Percentiles rank a stretch among this genome's conserved stretches.
These are phyloP conservation scores for Lycaena phlaeas DNA, from an alignment of 2,888 invertebrate genomes.

Conservation along the genomic window DNA sequence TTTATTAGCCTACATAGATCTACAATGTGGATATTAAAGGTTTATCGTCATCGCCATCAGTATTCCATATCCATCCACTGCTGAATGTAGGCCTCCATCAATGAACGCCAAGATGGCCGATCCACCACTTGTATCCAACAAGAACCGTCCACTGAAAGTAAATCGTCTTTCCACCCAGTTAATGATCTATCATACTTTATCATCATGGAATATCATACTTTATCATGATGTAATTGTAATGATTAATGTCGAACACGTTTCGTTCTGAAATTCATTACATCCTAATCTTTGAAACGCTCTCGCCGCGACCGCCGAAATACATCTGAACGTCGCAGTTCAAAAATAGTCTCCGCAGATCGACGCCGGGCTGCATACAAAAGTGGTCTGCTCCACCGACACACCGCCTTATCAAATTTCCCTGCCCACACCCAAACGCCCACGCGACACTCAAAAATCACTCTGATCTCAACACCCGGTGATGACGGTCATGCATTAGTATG, in stretches of 20 bases:
- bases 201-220: too few relatives aligned
- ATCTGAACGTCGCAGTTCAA: conserved; percentile 39
- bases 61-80: too few relatives aligned
- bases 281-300: conserved; percentile 21
- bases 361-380: conserved; percentile 63
- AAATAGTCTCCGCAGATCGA: conserved; percentile 52
- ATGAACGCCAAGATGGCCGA: too few relatives aligned
- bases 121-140: too few relatives aligned
- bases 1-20: too few relatives aligned
- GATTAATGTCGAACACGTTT: conserved; percentile 6
- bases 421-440: conserved; percentile 49
- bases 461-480: conserved; percentile 23
- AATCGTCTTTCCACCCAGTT: too few relatives aligned
- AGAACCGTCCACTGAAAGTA: too few relatives aligned
- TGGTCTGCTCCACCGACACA: conserved; percentile 42
- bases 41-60: too few relatives aligned
- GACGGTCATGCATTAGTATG: conserved; percentile 61
- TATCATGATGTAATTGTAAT: too few relatives aligned
- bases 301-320: conserved; percentile 36
- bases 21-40: too few relatives aligned
- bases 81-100: too few relatives aligned
- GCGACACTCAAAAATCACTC: conserved; percentile 33
- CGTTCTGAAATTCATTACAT: conserved; percentile 9
- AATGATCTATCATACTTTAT: too few relatives aligned
- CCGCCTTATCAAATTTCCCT: conserved; percentile 70